These are phyloP conservation scores for Myiozetetes cayanensis DNA, from an alignment of 2,113 vertebrate genomes.

Conservation along the genomic window DNA sequence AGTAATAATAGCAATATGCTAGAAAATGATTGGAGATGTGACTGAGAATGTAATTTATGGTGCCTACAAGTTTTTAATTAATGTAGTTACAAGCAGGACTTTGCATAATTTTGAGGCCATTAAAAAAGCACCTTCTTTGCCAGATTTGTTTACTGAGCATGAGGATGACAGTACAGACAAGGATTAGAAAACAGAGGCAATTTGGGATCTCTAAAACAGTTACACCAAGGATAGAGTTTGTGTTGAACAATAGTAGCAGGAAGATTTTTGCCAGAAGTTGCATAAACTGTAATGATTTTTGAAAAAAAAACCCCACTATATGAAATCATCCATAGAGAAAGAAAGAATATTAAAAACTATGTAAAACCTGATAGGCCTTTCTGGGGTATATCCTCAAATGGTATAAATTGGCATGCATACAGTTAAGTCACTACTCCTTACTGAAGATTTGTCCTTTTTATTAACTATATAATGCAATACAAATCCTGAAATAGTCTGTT, in stretches of 20 bases:
- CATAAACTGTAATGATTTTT: background rate
- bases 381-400: background rate
- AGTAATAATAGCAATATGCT: background rate
- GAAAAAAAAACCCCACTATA: background rate
- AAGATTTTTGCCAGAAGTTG: background rate
- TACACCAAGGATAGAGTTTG: background rate
- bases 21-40: background rate
- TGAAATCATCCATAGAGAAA: background rate
- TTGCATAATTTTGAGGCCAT: background rate
- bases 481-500: background rate
- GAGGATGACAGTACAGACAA: background rate
- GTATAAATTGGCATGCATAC: background rate
- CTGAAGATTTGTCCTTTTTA: background rate
- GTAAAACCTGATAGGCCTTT: background rate
- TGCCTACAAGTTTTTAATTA: background rate
- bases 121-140: background rate
- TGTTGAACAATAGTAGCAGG: background rate
- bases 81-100: background rate
- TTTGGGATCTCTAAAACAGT: background rate
- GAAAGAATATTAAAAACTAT: background rate
- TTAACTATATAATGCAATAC: background rate
- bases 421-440: background rate
- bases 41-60: background rate
- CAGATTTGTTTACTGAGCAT: background rate
- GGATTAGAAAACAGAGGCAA: background rate